phyloP scores from a whole-genome alignment of 2,888 invertebrate species.

The Tipula unca region DNA sequence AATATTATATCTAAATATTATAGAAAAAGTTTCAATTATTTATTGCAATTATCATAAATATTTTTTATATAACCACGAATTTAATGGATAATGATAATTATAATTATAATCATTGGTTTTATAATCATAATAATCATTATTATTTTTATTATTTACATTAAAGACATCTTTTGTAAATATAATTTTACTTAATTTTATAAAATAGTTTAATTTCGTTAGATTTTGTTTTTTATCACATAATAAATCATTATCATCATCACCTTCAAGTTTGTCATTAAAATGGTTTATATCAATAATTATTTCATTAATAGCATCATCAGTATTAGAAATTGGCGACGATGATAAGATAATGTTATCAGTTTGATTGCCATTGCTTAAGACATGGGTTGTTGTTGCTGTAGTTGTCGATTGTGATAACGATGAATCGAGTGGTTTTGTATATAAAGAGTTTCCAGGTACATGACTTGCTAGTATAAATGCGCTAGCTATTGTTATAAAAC shows the following conservation, averaged over 20 bases:
- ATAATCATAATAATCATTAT: background rate
- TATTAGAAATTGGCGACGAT: background rate
- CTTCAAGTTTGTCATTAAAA: background rate
- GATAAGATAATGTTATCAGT: background rate
- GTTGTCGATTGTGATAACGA: background rate
- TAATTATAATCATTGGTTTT: background rate
- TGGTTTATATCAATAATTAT: background rate
- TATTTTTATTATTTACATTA: background rate
- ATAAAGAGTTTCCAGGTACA: conserved; percentile 44
- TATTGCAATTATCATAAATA: background rate
- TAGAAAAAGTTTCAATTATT: background rate
- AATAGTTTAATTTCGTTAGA: background rate
- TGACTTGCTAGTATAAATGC: conserved; percentile 45
- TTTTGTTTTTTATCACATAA: background rate
- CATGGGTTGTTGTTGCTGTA: background rate
- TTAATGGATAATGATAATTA: background rate
- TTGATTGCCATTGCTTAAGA: background rate
- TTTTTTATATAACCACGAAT: background rate
- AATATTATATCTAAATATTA: background rate
- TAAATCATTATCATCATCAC: background rate
- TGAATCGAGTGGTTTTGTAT: background rate
- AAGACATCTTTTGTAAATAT: background rate
- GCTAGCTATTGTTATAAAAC: conserved; percentile 40
- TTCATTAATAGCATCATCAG: background rate
- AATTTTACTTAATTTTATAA: background rate